Percentiles rank a stretch among this genome's conserved stretches.
phyloP scores from a whole-genome alignment of 2,113 vertebrate genomes.

The Antechinus flavipes region DNA sequence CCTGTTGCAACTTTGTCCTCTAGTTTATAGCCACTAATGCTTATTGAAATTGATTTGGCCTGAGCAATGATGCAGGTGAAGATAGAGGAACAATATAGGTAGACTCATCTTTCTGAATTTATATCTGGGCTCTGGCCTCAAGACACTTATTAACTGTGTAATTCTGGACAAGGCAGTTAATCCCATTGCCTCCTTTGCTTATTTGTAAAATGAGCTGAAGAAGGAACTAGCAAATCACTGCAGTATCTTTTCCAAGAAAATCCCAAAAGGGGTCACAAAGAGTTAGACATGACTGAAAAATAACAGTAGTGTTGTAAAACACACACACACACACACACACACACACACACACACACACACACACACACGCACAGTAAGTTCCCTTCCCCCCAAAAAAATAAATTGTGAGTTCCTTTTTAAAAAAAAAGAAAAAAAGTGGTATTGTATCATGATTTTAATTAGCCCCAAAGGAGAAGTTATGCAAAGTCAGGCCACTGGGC shows the following conservation, averaged over 20 bases:
- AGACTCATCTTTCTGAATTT: background rate
- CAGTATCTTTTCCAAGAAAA: background rate
- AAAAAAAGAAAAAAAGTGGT: background rate
- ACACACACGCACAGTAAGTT: too few species aligned
- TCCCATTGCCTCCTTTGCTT: background rate
- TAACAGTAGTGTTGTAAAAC: too few species aligned
- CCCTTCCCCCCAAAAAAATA: too few species aligned
- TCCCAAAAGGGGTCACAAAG: background rate
- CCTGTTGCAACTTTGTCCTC: background rate
- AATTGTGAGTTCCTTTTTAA: too few species aligned
- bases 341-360: too few species aligned
- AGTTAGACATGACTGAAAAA: background rate
- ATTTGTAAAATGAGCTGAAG: background rate
- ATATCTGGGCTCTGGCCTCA: background rate
- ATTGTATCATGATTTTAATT: background rate
- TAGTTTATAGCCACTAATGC: background rate
- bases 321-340: too few species aligned
- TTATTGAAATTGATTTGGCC: too few species aligned
- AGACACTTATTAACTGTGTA: background rate
- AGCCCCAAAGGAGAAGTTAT: background rate
- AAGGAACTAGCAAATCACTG: background rate
- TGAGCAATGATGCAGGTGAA: too few species aligned
- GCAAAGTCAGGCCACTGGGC: background rate
- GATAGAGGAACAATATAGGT: background rate
- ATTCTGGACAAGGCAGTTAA: background rate